phyloP scores from a whole-genome alignment of 2,113 vertebrate genomes.

The Tachycineta bicolor region DNA sequence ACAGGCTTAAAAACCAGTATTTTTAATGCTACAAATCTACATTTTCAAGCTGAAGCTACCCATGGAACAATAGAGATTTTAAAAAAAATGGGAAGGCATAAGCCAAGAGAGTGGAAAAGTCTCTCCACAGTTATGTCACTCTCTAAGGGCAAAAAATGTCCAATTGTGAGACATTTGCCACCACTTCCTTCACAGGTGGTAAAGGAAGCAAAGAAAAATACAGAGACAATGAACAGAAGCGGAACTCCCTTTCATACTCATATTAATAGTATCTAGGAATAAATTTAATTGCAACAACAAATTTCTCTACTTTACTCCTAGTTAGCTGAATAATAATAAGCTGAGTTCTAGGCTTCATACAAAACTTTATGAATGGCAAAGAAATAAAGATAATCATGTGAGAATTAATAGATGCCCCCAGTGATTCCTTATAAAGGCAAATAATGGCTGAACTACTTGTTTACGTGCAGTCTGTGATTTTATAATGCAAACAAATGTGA shows the following conservation, averaged over 20 bases:
- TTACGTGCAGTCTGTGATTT: slow-evolving; percentile 65
- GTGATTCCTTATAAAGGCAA: slow-evolving; percentile 62
- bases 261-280: slow-evolving; percentile 44
- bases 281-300: slow-evolving; percentile 42
- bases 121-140: not conserved
- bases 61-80: not conserved
- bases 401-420: slow-evolving; percentile 50
- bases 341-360: slow-evolving; percentile 51
- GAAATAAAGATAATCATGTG: slow-evolving; percentile 62
- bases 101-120: not conserved
- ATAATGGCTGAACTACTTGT: slow-evolving; percentile 55
- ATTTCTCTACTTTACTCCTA: slow-evolving; percentile 45
- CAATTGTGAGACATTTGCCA: not conserved
- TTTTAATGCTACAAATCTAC: not conserved
- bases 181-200: not conserved
- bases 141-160: not conserved
- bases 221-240: not conserved
- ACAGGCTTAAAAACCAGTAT: not conserved
- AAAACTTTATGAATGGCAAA: slow-evolving; percentile 67
- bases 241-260: slow-evolving; percentile 32
- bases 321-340: slow-evolving; percentile 33
- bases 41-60: not conserved
- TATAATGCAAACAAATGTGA: slow-evolving; percentile 60
- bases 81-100: not conserved
- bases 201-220: not conserved